These are phyloP conservation scores for Deilephila elpenor DNA, from an alignment of 2,888 invertebrate genomes.

Conservation along the genomic window DNA sequence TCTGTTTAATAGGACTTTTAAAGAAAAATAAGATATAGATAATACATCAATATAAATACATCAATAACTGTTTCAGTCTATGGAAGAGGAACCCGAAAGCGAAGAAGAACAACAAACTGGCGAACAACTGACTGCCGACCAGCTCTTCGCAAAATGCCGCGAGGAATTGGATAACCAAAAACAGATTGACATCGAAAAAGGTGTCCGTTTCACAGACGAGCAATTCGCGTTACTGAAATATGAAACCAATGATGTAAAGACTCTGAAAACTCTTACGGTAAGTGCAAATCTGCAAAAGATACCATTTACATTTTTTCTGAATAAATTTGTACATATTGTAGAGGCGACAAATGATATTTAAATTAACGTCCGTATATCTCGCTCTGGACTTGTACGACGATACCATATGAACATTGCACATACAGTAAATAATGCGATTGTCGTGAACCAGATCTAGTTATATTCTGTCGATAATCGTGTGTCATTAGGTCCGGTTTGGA, in stretches of 20 bases:
- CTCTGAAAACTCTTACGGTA: conserved; percentile 85
- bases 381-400: neutral
- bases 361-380: neutral
- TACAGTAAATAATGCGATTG: neutral
- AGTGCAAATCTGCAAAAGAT: conserved; percentile 42
- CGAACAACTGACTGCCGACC: conserved; percentile 73
- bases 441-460: conserved; percentile 38
- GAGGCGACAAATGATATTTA: too few relatives aligned
- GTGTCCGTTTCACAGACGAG: conserved; percentile 83
- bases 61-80: conserved; percentile 53
- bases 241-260: conserved; percentile 85
- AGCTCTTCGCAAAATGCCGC: conserved; percentile 65
- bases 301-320: too few relatives aligned
- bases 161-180: conserved; percentile 70
- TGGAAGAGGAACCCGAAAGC: conserved; percentile 74
- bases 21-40: too few relatives aligned
- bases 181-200: conserved; percentile 78
- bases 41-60: neutral
- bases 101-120: conserved; percentile 64
- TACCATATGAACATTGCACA: neutral
- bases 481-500: conserved; percentile 40
- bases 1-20: too few relatives aligned
- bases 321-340: too few relatives aligned
- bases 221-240: conserved; percentile 86
- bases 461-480: conserved; percentile 37